Conservation (phyloP, 2,888 invertebrate species). For the Spodoptera picta region DNA sequence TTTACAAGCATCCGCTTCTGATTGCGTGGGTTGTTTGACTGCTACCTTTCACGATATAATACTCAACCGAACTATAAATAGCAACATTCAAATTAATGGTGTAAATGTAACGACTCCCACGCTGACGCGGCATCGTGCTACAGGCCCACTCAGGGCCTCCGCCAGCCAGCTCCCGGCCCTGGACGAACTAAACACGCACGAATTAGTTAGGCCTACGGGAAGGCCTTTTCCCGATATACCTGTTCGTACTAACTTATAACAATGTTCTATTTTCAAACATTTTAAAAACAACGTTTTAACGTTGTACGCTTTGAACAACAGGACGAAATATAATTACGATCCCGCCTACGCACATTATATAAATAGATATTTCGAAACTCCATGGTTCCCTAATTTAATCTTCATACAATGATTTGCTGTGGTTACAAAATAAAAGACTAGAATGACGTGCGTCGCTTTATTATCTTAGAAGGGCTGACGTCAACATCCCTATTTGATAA, state of each 20-base stretch:
- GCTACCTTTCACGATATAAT: constrained; percentile 72
- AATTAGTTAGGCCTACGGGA: constrained; percentile 23
- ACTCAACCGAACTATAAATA: constrained; percentile 79
- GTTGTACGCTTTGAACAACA: constrained; percentile 22
- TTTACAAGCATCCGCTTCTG: constrained; percentile 41
- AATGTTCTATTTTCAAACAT: constrained; percentile 31
- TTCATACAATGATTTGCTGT: constrained; percentile 31
- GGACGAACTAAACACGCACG: constrained; percentile 26
- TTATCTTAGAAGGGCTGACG: constrained; percentile 30
- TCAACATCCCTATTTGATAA: constrained; percentile 26
- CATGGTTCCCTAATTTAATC: constrained; percentile 30
- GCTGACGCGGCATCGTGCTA: constrained; percentile 39
- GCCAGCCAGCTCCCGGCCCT: constrained; percentile 4
- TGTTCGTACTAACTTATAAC: constrained; percentile 22
- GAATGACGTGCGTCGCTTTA: constrained; percentile 33
- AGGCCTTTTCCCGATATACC: constrained; percentile 32
- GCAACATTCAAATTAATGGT: constrained; percentile 75
- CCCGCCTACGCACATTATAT: constrained; percentile 29
- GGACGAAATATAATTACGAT: constrained; percentile 36
- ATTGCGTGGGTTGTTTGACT: constrained; percentile 58
- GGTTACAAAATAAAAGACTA: constrained; percentile 28
- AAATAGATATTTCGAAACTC: constrained; percentile 34
- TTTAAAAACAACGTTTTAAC: constrained; percentile 21
- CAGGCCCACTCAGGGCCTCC: no score
- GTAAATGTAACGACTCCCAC: constrained; percentile 79